Evolutionary conservation across 2,888 invertebrate genomes (phyloP), one percentile per base, ranked within the genome.

Genomic region (Omphaloscelis lunosa): DNA sequence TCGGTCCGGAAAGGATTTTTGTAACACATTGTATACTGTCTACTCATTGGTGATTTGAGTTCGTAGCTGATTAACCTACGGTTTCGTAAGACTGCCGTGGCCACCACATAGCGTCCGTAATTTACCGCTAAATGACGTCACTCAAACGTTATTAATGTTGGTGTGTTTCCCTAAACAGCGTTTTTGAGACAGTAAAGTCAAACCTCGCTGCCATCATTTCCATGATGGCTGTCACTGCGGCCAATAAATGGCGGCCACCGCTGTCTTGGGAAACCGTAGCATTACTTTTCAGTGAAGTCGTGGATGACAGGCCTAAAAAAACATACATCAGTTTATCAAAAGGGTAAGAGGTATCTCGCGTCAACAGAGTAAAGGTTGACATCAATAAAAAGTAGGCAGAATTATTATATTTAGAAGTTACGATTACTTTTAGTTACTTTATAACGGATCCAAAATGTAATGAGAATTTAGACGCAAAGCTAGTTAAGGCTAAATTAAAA

Each of bases 291-390:
- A n/a, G 9, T 65, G 11, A 27, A 6, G 17, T 39, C 41, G 41
- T 65, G 45, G 11, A 45, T 27, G 11, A 45, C 7, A 1, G 27
- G 7, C 27, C 4, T 27, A 12, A 27, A 11, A 27, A 27, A 20
- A n/a, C 6, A 27, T 41, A 27, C 1, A 65, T 63, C 71, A 75
- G 27, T 63, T 51, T 27, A 59, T 34, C 56, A 80, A 73, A 79
- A 53, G n/a, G 56, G 48, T 62, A 23, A 20, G 23, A 29, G 11
- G 17, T 63, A 62, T 63, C 66, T 17, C 12, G 6, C 8, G 20
- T 58, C 62, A 34, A 27, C 27, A 53, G 27, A 58, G 7, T 48
- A 17, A 45, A n/a, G 5, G 6, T 39, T 48, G 23, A 17, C 23
- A 41, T 75, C 53, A 75, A 63, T 71, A 20, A n/a, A 62, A 29